Percentiles rank a stretch among this genome's conserved stretches.
phyloP scores from a whole-genome alignment of 2,113 vertebrate genomes.

The Hippocampus barbouri region DNA sequence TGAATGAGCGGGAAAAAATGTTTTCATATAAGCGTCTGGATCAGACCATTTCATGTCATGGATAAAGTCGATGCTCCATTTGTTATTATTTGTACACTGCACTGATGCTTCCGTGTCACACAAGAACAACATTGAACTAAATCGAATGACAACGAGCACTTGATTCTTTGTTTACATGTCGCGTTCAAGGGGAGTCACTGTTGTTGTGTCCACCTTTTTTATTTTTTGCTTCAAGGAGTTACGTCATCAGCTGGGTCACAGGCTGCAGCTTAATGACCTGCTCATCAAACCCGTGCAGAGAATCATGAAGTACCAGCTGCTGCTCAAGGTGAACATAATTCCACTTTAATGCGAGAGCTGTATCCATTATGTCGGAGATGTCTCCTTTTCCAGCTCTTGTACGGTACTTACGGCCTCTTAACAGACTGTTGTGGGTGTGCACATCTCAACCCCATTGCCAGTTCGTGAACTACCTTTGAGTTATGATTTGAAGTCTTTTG shows the following conservation, averaged over 20 bases:
- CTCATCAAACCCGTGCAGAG: constrained; percentile 92
- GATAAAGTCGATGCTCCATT: background rate
- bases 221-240: constrained; percentile 73
- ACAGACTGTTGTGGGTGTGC: background rate
- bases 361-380: background rate
- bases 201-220: constrained; percentile 23
- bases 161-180: constrained; percentile 15
- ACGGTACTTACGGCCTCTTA: background rate
- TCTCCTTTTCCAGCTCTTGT: background rate
- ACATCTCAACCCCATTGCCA: background rate
- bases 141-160: background rate
- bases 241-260: constrained; percentile 85
- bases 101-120: background rate
- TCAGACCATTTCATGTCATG: background rate
- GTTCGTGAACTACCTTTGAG: background rate
- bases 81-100: background rate
- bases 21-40: background rate
- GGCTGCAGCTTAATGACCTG: constrained; percentile 86
- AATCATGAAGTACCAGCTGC: constrained; percentile 94
- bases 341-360: background rate
- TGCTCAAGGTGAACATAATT: constrained; percentile 80
- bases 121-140: constrained; percentile 3
- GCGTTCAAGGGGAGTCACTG: constrained; percentile 18
- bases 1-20: background rate
- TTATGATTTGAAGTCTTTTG: background rate